These are phyloP conservation scores for Oophaga pumilio DNA, from an alignment of 2,113 vertebrate genomes.

Conservation along the genomic window DNA sequence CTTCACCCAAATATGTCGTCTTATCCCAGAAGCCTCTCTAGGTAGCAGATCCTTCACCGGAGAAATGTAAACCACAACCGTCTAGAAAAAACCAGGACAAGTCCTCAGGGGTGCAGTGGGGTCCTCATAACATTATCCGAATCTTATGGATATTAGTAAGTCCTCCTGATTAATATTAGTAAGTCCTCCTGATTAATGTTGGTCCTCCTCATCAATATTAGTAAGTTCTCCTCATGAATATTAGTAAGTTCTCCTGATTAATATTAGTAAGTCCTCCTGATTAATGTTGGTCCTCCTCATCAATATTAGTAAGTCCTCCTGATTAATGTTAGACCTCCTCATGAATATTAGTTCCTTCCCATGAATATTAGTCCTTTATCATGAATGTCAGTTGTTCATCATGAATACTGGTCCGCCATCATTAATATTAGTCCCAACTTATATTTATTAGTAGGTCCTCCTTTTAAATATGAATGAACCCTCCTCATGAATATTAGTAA, in stretches of 20 bases:
- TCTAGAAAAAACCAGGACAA: conserved; percentile 61
- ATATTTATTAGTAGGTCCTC: no score
- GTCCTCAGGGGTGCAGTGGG: neutral
- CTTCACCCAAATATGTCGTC: conserved; percentile 70
- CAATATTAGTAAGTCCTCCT: neutral
- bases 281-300: neutral
- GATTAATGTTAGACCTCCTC: neutral
- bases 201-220: neutral
- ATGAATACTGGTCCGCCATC: no score
- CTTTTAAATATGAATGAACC: no score
- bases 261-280: neutral
- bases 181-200: neutral
- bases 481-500: neutral
- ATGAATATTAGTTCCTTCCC: neutral
- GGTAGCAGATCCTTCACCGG: conserved; percentile 77
- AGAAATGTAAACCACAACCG: conserved; percentile 70
- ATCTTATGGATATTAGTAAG: neutral
- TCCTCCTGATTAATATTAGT: neutral
- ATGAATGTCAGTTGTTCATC: neutral
- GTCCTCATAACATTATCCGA: neutral
- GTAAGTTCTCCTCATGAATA: neutral
- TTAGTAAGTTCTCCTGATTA: neutral
- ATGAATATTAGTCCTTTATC: neutral
- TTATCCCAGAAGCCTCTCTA: conserved; percentile 67
- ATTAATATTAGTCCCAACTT: no score